A percentile compares a stretch with the other conserved stretches of the same genome.
phyloP scores from a whole-genome alignment of 2,797 vertebrate species.

The Pygocentrus nattereri region DNA sequence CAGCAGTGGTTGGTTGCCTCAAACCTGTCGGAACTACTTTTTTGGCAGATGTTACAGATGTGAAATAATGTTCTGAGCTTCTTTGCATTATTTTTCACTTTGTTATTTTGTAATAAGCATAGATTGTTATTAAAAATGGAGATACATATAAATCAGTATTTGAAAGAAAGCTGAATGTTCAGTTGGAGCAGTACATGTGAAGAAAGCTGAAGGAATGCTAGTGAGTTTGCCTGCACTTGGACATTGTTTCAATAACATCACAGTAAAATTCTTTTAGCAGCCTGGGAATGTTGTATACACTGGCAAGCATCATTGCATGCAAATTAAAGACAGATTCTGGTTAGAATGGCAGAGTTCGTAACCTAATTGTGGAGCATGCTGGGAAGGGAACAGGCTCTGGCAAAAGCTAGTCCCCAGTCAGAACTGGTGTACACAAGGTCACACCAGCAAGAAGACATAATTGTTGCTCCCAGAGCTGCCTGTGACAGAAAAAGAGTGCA shows the following conservation, averaged over 20 bases:
- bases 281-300: constrained; percentile 36
- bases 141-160: too few species aligned
- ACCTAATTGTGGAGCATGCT: constrained; percentile 34
- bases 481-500: constrained; percentile 43
- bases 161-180: not conserved
- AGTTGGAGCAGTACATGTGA: not conserved
- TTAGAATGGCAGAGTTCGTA: constrained; percentile 33
- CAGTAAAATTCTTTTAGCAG: constrained; percentile 31
- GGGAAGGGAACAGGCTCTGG: not conserved
- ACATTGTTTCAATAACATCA: constrained; percentile 24
- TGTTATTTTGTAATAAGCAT: too few species aligned
- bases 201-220: not conserved
- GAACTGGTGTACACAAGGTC: constrained; percentile 40
- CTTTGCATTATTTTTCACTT: not conserved
- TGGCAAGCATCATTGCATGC: constrained; percentile 10
- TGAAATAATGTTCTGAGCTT: not conserved
- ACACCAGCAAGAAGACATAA: constrained; percentile 42
- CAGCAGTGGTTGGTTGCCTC: too few species aligned
- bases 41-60: too few species aligned
- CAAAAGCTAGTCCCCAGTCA: constrained; percentile 16
- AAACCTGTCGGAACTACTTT: too few species aligned
- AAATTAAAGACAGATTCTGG: constrained; percentile 41
- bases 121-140: too few species aligned
- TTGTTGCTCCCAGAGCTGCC: constrained; percentile 44
- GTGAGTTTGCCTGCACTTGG: constrained; percentile 10